Evolutionary conservation across 2,797 vertebrate genomes (phyloP), one percentile per base, ranked within the genome.

Genomic region (Epinephelus malabaricus): DNA sequence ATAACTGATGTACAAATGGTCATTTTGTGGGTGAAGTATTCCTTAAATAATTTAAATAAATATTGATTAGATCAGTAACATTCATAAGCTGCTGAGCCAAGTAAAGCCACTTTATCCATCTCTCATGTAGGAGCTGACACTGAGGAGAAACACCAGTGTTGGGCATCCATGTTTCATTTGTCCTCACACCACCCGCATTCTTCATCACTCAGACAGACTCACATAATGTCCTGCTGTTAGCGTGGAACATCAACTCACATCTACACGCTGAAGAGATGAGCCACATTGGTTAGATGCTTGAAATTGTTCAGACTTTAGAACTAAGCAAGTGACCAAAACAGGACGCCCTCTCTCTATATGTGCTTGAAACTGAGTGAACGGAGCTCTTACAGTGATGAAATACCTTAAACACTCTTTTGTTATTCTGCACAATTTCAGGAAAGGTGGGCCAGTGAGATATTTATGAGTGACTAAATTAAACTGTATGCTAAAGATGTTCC

Each of bases 131-230:
- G 23, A 56, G 38, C 53, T 51, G 51, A 69, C 30, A 13, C 56
- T 34, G 53, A 76, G 45, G 21, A 60, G 34, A 46, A 63, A 63
- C 19, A 58, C n/a, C 69, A 47, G 5, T 72, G 63, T 76, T 51
- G 54, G 75, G 38, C 34, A 75, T 61, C 38, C 69, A 46, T 55
- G 53, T 50, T 62, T 51, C 40, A 49, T 69, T 69, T 59, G 70
- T 72, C 47, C 40, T 72, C 62, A 34, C 38, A 23, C 66, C 53
- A 10, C 51, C 64, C 12, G 3, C 68, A 69, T 23, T 46, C n/a
- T 68, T n/a, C 79, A 69, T 55, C 72, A 49, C 62, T 73, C 51
- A 45, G 54, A 80, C 63, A 55, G 19, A 76, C 49, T 81, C 83
- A 58, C 66, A 65, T 72, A 79, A 86, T 46, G 15, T 56, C 23